phyloP scores from a whole-genome alignment of 2,113 vertebrate species.

The Prionailurus bengalensis region DNA sequence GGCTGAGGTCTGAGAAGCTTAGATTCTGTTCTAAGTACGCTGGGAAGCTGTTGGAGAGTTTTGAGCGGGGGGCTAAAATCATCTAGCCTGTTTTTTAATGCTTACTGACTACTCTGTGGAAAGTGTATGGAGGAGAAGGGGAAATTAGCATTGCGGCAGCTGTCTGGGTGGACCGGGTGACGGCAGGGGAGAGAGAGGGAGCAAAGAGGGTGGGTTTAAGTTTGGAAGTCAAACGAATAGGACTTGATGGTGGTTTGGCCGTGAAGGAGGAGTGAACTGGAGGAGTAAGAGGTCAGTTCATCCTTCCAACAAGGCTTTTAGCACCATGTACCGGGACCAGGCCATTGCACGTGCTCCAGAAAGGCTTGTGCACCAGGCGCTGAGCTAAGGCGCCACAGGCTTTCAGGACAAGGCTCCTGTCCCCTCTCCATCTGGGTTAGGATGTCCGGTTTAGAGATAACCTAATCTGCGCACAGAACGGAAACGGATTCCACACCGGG shows the following conservation, averaged over 20 bases:
- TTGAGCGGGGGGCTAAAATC: neutral
- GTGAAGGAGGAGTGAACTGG: neutral
- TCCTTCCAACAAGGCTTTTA: neutral
- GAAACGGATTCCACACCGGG: no score
- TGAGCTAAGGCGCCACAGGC: neutral
- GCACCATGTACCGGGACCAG: neutral
- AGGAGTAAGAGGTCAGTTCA: neutral
- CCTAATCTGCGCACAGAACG: conserved; percentile 50
- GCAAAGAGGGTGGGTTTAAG: neutral
- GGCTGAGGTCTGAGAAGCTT: neutral
- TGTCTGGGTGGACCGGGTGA: neutral
- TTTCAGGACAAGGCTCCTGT: conserved; percentile 70
- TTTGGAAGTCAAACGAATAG: neutral
- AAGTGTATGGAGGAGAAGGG: no score
- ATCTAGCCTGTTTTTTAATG: neutral
- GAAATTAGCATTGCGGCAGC: neutral
- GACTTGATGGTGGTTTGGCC: neutral
- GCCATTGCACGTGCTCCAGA: accelerated
- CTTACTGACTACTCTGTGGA: neutral
- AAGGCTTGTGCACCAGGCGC: neutral
- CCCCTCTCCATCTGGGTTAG: conserved; percentile 74
- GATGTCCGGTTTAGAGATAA: conserved; percentile 78
- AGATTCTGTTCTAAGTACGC: neutral
- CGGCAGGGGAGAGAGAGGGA: neutral
- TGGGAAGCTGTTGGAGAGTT: neutral